phyloP scores from a whole-genome alignment of 2,888 invertebrate species.

The Myathropa florea region DNA sequence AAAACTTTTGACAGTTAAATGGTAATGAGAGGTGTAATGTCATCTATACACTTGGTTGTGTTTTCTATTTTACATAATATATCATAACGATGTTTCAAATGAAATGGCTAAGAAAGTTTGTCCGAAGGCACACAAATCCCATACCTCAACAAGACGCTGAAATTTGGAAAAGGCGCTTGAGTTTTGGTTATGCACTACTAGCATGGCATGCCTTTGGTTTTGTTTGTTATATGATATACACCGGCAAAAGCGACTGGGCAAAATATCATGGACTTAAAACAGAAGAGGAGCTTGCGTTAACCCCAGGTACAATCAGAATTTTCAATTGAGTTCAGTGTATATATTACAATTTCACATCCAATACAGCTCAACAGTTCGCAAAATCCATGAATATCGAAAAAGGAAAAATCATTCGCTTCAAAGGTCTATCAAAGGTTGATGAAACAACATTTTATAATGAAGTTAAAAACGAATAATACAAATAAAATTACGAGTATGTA shows the following conservation, averaged over 20 bases:
- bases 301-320: slow-evolving; percentile 82
- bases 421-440: slow-evolving; percentile 76
- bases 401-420: slow-evolving; percentile 78
- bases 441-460: slow-evolving; percentile 76
- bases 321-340: not conserved
- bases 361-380: slow-evolving; percentile 76
- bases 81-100: slow-evolving; percentile 80
- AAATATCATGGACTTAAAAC: slow-evolving; percentile 84
- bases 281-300: slow-evolving; percentile 82
- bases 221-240: slow-evolving; percentile 83
- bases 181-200: slow-evolving; percentile 84
- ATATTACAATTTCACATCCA: not conserved
- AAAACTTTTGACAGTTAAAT: too few relatives aligned
- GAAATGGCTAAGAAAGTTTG: slow-evolving; percentile 82
- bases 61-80: slow-evolving; percentile 43
- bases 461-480: slow-evolving; percentile 30
- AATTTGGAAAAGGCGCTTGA: slow-evolving; percentile 84
- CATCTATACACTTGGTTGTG: not conserved
- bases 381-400: slow-evolving; percentile 76
- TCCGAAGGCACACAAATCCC: slow-evolving; percentile 81
- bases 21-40: too few relatives aligned
- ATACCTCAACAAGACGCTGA: slow-evolving; percentile 82
- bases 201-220: slow-evolving; percentile 88
- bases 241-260: slow-evolving; percentile 86
- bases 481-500: not conserved